Base-by-base conservation (phyloP, 1,140 invertebrate genomes). In the Achroia grisella region DNA sequence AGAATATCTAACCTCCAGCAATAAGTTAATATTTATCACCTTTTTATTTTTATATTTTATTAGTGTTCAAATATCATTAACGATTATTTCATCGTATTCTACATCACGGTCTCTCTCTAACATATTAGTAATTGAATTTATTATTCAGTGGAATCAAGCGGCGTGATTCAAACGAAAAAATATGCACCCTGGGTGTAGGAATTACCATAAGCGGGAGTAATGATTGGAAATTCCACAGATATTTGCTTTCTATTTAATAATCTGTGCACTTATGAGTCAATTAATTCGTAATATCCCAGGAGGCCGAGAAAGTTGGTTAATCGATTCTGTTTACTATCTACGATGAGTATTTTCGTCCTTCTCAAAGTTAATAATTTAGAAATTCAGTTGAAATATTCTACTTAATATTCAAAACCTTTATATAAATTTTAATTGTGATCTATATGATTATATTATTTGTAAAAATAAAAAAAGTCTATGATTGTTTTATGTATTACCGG, bases 41-140 rank as follows among this genome's bases (percentile, higher is more conserved):
- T 52, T 65, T 77, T 71, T 69, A 73, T 73, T 70, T 62, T 67
- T 70, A 49, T 70, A 70, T 48, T 64, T 70, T 72, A 73, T 74
- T 72, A 70, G 66, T 66, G 67, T 79, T 71, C 73, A 77, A 71
- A 75, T 80, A 71, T 73, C 71, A 75, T 77, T 77, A 77, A 71
- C 62, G 65, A 68, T 73, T 68, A 74, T 58, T 68, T 63, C 60
- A 58, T 66, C 61, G 65, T 69, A 62, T 62, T 53, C 64, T 62
- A 61, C 48, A 48, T 45, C 32, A 45, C 47, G 61, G 46, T 56
- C 59, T 70, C 56, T 62, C 44, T 56, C 56, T 45, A 52, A 45
- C 48, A 50, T 61, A 67, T 67, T 62, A 63, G 55, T 71, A 72
- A 78, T 71, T 76, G 57, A 76, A 79, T 79, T 74, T 72, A 76